Percentiles rank a stretch among this genome's conserved stretches.
Evolutionary conservation across 2,888 invertebrate genomes (phyloP).

Genomic region (Podotricha telesiphe): DNA sequence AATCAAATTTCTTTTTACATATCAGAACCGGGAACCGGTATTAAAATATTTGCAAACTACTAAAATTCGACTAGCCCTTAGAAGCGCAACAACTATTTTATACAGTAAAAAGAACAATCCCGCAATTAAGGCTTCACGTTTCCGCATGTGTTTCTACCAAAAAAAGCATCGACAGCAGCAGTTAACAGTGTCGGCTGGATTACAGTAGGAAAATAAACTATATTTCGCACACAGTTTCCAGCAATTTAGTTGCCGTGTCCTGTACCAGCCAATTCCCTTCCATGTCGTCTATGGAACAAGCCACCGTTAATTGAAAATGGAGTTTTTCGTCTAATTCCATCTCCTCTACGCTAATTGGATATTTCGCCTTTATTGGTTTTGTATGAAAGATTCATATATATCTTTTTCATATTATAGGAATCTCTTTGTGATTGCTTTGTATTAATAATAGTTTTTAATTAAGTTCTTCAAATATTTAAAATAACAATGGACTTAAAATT

Average conservation of each 20-base stretch:
- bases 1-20: too few species aligned
- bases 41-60: background rate
- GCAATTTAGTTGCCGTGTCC: slow-evolving; percentile 68
- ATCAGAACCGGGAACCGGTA: background rate
- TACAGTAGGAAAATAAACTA: slow-evolving; percentile 67
- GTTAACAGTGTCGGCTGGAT: slow-evolving; percentile 60
- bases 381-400: slow-evolving; percentile 10
- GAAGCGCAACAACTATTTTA: slow-evolving; percentile 8
- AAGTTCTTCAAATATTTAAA: too few species aligned
- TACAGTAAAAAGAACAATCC: slow-evolving; percentile 50
- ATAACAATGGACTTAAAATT: too few species aligned
- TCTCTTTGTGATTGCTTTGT: background rate
- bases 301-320: slow-evolving; percentile 75
- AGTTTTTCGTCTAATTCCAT: slow-evolving; percentile 68
- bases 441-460: too few species aligned
- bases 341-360: slow-evolving; percentile 43
- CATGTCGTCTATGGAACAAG: slow-evolving; percentile 67
- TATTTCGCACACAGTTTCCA: slow-evolving; percentile 51
- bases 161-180: slow-evolving; percentile 65
- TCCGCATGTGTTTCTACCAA: slow-evolving; percentile 52
- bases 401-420: background rate
- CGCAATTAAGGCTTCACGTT: slow-evolving; percentile 60
- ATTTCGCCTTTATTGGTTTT: slow-evolving; percentile 27
- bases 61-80: background rate
- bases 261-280: slow-evolving; percentile 60